Conservation (phyloP, 1,140 invertebrate genomes). For the Apis laboriosa region DNA sequence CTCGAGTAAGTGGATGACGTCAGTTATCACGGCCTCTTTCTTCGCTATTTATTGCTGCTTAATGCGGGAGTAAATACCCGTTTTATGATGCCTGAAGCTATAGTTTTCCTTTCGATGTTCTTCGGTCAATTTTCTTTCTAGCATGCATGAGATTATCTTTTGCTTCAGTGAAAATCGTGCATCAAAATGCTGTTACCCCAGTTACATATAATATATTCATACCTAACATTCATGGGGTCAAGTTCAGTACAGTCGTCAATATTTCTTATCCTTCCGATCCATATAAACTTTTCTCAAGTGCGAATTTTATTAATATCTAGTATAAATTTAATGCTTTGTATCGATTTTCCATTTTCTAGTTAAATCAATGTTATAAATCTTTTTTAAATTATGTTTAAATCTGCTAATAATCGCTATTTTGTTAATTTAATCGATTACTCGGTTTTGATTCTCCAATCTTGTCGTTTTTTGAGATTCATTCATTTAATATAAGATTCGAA, state of each 20-base stretch:
- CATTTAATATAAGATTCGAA: background rate
- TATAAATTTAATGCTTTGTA: background rate
- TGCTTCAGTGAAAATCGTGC: background rate
- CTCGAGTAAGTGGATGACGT: constrained; percentile 51
- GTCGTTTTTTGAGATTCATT: background rate
- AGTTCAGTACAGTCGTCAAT: background rate
- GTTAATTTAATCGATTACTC: background rate
- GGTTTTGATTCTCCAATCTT: background rate
- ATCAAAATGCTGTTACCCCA: background rate
- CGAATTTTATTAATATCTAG: constrained; percentile 1
- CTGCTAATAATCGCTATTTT: background rate
- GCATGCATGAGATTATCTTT: too few species aligned
- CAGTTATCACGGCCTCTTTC: constrained; percentile 51
- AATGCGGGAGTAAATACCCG: constrained; percentile 42
- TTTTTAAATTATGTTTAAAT: background rate
- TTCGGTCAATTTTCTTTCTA: background rate
- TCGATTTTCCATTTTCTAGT: too few species aligned
- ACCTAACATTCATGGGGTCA: background rate
- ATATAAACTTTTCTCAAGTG: constrained; percentile 2
- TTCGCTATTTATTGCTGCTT: constrained; percentile 50
- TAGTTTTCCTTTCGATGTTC: background rate
- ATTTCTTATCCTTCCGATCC: constrained; percentile 18
- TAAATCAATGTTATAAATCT: background rate
- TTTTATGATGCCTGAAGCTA: constrained; percentile 7
- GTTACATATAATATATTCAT: too few species aligned